Conservation (phyloP, 1,140 invertebrate species). For the Sitodiplosis mosellana region DNA sequence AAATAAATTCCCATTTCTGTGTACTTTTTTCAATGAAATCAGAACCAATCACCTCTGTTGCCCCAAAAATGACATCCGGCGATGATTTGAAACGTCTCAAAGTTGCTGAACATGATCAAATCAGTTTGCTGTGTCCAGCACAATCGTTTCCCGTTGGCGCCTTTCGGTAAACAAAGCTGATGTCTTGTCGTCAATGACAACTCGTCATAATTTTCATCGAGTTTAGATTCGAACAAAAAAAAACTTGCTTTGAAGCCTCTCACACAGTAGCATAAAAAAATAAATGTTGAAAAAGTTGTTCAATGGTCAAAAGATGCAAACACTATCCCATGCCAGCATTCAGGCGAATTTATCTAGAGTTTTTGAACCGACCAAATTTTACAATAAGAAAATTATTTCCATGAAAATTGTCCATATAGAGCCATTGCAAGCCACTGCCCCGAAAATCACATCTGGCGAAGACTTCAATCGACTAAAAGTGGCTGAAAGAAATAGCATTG, state of each 20-base stretch:
- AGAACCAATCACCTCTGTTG: constrained; percentile 40
- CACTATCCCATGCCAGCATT: not conserved
- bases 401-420: constrained; percentile 25
- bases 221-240: no score
- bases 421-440: constrained; percentile 37
- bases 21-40: not conserved
- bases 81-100: constrained; percentile 35
- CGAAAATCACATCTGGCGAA: constrained; percentile 37
- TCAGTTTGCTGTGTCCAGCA: constrained; percentile 38
- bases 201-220: no score
- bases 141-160: constrained; percentile 45
- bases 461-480: constrained; percentile 33
- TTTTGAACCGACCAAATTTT: no score
- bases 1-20: no score
- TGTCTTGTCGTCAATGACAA: not conserved
- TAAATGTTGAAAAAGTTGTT: not conserved
- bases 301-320: no score
- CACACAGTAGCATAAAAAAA: no score
- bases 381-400: no score
- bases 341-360: constrained; percentile 7
- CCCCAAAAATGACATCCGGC: constrained; percentile 36
- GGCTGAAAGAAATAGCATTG: constrained; percentile 25
- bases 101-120: constrained; percentile 21
- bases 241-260: no score
- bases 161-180: constrained; percentile 48